Base-by-base conservation (phyloP, 1,140 invertebrate genomes). In the Neomicropteryx cornuta region DNA sequence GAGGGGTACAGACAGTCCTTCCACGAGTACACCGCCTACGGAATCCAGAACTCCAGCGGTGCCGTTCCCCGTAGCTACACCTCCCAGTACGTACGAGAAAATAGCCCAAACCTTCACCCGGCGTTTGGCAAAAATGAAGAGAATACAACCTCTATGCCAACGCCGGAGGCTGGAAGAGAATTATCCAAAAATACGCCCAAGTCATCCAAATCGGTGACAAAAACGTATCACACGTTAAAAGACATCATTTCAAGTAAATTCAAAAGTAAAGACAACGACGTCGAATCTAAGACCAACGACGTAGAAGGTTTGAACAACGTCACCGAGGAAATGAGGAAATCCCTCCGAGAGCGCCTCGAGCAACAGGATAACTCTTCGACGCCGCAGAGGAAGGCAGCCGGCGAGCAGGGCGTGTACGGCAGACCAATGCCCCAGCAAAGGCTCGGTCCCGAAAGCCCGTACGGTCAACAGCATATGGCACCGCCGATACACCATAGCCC, bases 161-260 rank as follows among this genome's bases (percentile, higher is more conserved):
- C n/a, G n/a, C n/a, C n/a, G n/a, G 70, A 72, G 58, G 57, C 60
- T 5, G 60, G 55, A 1, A 71, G 70, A 56, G 68, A 70, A 20
- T 60, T 48, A 18, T 60, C 59, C 6, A 65, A 61, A 54, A 67
- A 73, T 44, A 59, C 68, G 1, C 73, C 75, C 5, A 77, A 77
- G 45, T 75, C 70, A 42, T 67, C 69, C 16, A 80, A 80, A 53
- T 72, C 75, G 3, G 67, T 81, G 30, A 76, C 75, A 27, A 80
- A 82, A 56, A 87, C 83, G 1, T 88, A 87, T 52, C 80, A 86
- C 51, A 81, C 83, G 16, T 75, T 88, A 37, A 87, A 86, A 66
- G 83, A 86, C 53, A 86, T 87, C 70, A 83, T 88, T 50, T 84
- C 82, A 4, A 84, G 78, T 58, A 76, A 79, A 52, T 87, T 88